Evolutionary conservation across 2,113 vertebrate species (phyloP), one percentile per base, ranked within the genome.

Genomic region (Salvelinus alpinus): DNA sequence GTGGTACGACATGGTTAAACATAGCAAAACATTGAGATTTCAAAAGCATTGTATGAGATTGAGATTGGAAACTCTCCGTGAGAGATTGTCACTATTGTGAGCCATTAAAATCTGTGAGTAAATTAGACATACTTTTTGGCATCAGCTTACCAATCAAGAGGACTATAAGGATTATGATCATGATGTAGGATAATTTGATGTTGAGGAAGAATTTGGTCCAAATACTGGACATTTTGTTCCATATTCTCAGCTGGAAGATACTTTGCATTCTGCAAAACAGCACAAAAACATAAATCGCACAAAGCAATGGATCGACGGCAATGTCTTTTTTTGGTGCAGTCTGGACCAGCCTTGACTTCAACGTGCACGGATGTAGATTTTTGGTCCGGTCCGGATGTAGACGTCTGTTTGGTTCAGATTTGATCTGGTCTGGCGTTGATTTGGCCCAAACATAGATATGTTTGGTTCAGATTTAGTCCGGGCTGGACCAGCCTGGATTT

Each of bases 151-250:
- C 97, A 70, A 98, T 91, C 90, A 99, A 99, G 38, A 99, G 93
- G 85, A 98, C 78, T 74, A 98, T 94, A 73, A 99, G 91, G 57
- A 99, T 81, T 69, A 98, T 87, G 85, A 99, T 98, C 91, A 98
- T 98, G 44, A 97, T 95, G 29, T 29, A 29, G 29, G 29, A 29
- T 29, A 29, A 29, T 29, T 29, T 29, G 29, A 29, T 29, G 29
- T 29, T 29, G 84, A 99, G 94, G 77, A 99, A 98, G 71, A 93
- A 93, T 87, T 94, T 99, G 90, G 97, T 98, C 96, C 95, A 97
- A 80, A 95, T 95, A 34, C 81, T 85, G 14, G 94, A 90, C 78
- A 98, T 70, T 80, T 84, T 94, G 86, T 88, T 90, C 97, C 96
- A 98, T 22, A 99, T 86, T 65, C 86, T 91, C 89, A 96, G 89